Conservation (phyloP, 1,140 invertebrate species). For the Lordiphosa collinella region DNA sequence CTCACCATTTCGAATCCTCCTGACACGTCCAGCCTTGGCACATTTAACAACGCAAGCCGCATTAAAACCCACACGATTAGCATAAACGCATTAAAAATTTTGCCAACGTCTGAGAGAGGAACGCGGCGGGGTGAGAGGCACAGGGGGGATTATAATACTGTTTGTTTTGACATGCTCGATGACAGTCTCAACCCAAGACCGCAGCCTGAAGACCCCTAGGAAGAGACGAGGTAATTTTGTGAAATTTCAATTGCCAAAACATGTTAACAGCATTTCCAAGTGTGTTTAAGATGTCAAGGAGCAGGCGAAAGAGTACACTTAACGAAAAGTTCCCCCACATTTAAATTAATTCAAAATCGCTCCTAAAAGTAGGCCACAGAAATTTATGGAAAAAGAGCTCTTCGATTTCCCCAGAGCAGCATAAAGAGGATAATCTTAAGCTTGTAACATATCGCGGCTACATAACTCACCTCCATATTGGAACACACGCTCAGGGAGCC, state of each 20-base stretch:
- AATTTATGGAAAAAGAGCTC: no score
- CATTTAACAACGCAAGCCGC: conserved; percentile 72
- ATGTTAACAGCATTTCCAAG: conserved; percentile 51
- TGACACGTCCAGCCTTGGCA: conserved; percentile 52
- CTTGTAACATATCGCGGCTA: no score
- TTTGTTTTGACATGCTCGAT: conserved; percentile 79
- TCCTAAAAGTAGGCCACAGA: no score
- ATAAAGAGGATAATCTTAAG: no score
- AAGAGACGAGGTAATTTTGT: conserved; percentile 31
- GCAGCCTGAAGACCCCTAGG: no score
- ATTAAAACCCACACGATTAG: conserved; percentile 71
- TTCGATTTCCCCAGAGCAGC: no score
- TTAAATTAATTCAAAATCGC: no score
- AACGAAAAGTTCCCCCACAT: no score
- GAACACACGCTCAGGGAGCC: no score
- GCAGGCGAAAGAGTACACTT: conserved; percentile 10
- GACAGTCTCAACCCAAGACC: conserved; percentile 36
- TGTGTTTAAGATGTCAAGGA: conserved; percentile 24
- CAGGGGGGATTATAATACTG: conserved; percentile 62
- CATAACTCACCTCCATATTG: no score
- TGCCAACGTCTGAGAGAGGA: conserved; percentile 9
- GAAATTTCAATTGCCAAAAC: conserved; percentile 55
- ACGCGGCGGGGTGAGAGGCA: background rate
- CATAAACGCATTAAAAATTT: conserved; percentile 79
- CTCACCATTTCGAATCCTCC: conserved; percentile 1